Conservation (phyloP, 37 sponge, comb jelly and placozoan genomes). For the Sycon ciliatum region DNA sequence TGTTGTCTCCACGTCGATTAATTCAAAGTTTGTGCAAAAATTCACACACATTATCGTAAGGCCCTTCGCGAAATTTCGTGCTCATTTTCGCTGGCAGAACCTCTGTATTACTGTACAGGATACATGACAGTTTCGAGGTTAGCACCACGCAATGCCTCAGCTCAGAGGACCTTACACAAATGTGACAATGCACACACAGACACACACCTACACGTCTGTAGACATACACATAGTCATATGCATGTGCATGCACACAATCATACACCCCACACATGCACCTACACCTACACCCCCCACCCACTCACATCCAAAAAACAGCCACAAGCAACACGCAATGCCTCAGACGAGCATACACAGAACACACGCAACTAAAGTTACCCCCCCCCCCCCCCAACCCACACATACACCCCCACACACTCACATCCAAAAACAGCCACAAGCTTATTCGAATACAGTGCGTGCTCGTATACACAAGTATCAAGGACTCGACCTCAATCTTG, state of each 20-base stretch:
- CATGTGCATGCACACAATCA: neutral
- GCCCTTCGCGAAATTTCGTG: too few relatives aligned
- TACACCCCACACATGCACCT: neutral
- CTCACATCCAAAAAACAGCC: neutral
- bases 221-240: neutral
- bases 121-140: too few relatives aligned
- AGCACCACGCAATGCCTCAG: neutral
- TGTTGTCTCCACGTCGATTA: too few relatives aligned
- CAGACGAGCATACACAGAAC: neutral
- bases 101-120: too few relatives aligned
- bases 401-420: neutral
- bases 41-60: too few relatives aligned
- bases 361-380: neutral
- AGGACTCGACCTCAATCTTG: too few relatives aligned
- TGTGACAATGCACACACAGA: neutral
- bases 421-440: neutral
- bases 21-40: too few relatives aligned
- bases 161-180: neutral
- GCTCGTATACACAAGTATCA: too few relatives aligned
- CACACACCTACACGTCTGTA: neutral
- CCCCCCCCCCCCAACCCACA: neutral
- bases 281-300: neutral
- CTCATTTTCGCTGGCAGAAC: too few relatives aligned
- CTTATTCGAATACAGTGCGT: neutral
- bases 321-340: neutral